phyloP scores from a whole-genome alignment of 2,113 vertebrate genomes.

The Phaethon lepturus region DNA sequence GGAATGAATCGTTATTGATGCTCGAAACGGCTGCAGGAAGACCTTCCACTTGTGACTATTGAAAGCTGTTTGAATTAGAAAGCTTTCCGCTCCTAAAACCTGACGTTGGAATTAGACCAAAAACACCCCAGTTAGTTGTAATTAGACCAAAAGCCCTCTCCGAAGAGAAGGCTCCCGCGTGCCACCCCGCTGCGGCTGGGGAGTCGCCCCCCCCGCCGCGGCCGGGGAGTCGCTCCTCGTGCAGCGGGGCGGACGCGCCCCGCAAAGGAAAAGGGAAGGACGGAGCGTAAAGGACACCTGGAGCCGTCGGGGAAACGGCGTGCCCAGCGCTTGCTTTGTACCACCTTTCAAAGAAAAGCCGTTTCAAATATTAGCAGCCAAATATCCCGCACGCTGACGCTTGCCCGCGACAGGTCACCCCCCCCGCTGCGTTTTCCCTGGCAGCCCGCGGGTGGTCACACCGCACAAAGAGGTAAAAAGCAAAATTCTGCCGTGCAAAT shows the following conservation, averaged over 20 bases:
- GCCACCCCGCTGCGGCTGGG: fast-evolving
- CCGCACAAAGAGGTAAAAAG: fast-evolving
- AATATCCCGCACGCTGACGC: fast-evolving
- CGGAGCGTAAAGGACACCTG: fast-evolving
- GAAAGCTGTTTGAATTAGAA: not conserved
- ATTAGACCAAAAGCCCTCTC: not conserved
- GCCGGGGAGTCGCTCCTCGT: fast-evolving
- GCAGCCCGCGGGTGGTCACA: fast-evolving
- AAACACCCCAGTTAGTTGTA: not conserved
- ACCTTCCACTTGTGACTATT: not conserved
- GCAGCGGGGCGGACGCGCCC: not conserved
- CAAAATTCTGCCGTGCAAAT: fast-evolving
- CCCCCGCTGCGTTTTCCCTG: fast-evolving
- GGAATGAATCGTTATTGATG: not conserved
- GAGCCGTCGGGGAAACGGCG: fast-evolving
- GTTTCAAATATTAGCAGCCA: fast-evolving
- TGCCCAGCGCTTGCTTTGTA: fast-evolving
- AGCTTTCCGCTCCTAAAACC: not conserved
- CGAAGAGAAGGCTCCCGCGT: not conserved
- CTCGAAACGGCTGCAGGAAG: not conserved
- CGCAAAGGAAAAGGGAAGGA: not conserved
- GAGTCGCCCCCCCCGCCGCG: fast-evolving
- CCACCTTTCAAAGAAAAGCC: not conserved
- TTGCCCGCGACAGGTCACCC: fast-evolving
- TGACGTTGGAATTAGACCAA: not conserved